phyloP scores from a whole-genome alignment of 2,797 vertebrate genomes.

The Anabas testudineus region DNA sequence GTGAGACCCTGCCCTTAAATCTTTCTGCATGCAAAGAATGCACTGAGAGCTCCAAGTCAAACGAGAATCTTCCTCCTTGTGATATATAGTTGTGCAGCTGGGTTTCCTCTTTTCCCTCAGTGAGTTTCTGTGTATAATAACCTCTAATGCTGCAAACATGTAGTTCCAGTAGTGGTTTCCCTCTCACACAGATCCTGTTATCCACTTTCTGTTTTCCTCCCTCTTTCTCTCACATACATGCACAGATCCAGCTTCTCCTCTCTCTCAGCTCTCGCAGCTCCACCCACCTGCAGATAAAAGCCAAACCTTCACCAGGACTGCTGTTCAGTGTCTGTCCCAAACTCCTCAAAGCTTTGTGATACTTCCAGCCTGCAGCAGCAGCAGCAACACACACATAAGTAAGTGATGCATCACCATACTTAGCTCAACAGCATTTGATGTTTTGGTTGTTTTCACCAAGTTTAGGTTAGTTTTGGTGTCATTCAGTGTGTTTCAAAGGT shows the following conservation, averaged over 20 bases:
- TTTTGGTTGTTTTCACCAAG: conserved; percentile 10
- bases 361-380: conserved; percentile 77
- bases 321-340: conserved; percentile 85
- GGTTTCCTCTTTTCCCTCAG: conserved; percentile 24
- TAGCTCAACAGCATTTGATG: conserved; percentile 27
- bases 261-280: conserved; percentile 84
- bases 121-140: conserved; percentile 26
- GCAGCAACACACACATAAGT: conserved; percentile 80
- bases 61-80: conserved; percentile 63
- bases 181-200: conserved; percentile 32
- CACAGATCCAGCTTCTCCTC: conserved; percentile 49
- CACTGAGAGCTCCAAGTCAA: conserved; percentile 65
- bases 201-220: conserved; percentile 24
- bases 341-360: conserved; percentile 83
- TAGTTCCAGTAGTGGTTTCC: conserved; percentile 32
- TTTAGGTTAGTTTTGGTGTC: conserved; percentile 10
- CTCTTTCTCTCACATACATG: conserved; percentile 39
- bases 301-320: conserved; percentile 88
- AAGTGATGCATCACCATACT: conserved; percentile 77
- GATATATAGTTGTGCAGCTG: conserved; percentile 46
- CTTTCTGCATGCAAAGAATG: conserved; percentile 72
- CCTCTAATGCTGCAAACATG: conserved; percentile 42
- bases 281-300: conserved; percentile 98
- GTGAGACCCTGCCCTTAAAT: conserved; percentile 66
- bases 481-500: too few species aligned